Conservation (phyloP, 2,113 vertebrate genomes). For the Podocnemis expansa region DNA sequence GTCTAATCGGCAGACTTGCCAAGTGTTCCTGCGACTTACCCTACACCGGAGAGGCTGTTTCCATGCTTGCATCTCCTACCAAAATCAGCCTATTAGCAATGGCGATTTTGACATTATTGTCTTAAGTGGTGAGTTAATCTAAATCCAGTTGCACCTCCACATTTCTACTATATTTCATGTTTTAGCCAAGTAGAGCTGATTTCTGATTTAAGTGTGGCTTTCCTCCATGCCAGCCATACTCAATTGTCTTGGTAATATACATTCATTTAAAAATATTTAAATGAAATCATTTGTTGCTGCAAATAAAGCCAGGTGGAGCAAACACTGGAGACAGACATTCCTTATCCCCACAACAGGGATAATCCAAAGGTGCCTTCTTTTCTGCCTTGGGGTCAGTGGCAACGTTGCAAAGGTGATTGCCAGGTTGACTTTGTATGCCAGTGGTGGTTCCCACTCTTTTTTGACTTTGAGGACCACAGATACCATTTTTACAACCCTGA, state of each 20-base stretch:
- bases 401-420: not conserved
- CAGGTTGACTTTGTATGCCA: not conserved
- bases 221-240: not conserved
- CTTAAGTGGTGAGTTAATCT: conserved; percentile 88
- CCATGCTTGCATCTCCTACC: conserved; percentile 91
- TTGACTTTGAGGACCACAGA: no score
- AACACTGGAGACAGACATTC: not conserved
- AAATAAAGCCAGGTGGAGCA: not conserved
- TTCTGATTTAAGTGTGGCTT: not conserved
- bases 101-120: conserved; percentile 99
- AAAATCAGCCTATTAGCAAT: conserved; percentile 94
- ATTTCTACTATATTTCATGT: not conserved
- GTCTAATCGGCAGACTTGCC: conserved; percentile 88
- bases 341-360: not conserved
- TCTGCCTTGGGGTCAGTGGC: not conserved
- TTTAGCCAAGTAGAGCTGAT: not conserved
- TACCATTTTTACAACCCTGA: no score
- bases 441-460: no score
- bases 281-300: not conserved
- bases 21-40: conserved; percentile 90
- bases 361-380: not conserved
- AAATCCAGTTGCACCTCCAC: not conserved
- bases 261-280: not conserved
- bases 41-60: conserved; percentile 92
- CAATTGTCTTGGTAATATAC: not conserved